Evolutionary conservation across 2,113 vertebrate genomes (phyloP), one percentile per base, ranked within the genome.

Genomic region (Spheniscus mendiculus): DNA sequence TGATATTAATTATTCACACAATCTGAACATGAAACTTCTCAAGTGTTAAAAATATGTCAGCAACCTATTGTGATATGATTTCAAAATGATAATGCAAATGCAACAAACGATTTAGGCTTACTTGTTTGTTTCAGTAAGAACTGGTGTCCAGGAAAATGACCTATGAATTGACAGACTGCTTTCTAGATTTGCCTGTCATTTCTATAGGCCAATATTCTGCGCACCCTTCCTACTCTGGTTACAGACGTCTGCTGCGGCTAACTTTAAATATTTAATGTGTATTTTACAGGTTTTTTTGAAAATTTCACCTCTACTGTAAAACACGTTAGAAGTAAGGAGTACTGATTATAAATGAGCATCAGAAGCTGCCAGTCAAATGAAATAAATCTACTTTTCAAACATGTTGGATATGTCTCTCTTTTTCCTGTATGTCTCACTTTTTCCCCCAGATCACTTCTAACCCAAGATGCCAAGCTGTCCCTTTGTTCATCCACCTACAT

Each of bases 81-180:
- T 67, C 61, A 79, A 80, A 72, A 66, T 30, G 11, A 32, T 56
- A 38, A 91, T 20, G 49, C 12, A 87, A 91, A 82, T 18, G 49
- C 2, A 78, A 74, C 26, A 70, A 55, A 74, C 45, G 22, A 78
- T 38, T n/a, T 34, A 61, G 25, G 34, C 18, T 16, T n/a, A n/a
- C n/a, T n/a, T 44, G 42, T 21, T 80, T 42, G 27, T 34, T 90
- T 71, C 52, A n/a, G 0, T 63, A 66, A 85, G 86, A 97, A 85
- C 45, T 85, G 96, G 97, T 97, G 90, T 94, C 86, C 97, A 98
- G 98, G 97, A 98, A 85, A 97, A 98, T 98, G 98, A 99, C 98
- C 98, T 99, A 99, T 98, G 98, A 98, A 98, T 97, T 98, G 98
- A 99, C 98, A 99, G 98, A 98, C 93, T 96, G 74, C 96, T 70